Evolutionary conservation across 2,888 invertebrate species (phyloP), one percentile per base, ranked within the genome.

Genomic region (Dicycla oo): DNA sequence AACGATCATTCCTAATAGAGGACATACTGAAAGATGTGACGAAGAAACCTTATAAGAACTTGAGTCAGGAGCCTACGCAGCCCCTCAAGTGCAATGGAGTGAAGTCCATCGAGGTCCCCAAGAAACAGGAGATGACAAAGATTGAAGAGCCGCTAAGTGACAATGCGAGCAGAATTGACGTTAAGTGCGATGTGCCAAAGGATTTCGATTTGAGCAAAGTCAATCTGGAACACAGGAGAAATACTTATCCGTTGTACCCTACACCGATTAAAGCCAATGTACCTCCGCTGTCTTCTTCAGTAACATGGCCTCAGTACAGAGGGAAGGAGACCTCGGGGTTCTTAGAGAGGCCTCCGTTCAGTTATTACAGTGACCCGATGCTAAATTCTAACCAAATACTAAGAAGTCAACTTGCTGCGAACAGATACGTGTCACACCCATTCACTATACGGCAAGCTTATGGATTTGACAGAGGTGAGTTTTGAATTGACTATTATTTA

Each of bases 1-100:
- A 93, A 81, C 94, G 93, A 67, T 94, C 95, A 2, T 95, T 95
- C 83, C 86, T 95, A 20, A 95, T 95, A 75, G 94, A 94, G 56
- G 95, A 95, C 66, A 95, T 95, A 73, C 91, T 95, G 2, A 88
- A 89, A 54, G 94, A 94, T 80, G 86, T 89, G 11, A 91, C 88
- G 69, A 92, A 91, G 76, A 93, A 90, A 72, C 85, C 90, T 1
- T 91, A 93, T 65, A 93, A 89, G 64, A 90, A 89, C 78, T 71
- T 92, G 13, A 93, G 92, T 71, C 82, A 91, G 49, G 93, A 91
- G 62, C 93, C 93, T 0, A 91, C 87, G 18, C 86, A 89, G 68
- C 91, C 93, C 0, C 80, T 92, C 10, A 88, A 79, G 15, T 93
- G 93, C 75, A 89, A 85, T 34, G 78, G 74, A 63, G 40, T 72